Base-by-base conservation (phyloP, 2,888 invertebrate genomes). In the Dysmachus trigonus region DNA sequence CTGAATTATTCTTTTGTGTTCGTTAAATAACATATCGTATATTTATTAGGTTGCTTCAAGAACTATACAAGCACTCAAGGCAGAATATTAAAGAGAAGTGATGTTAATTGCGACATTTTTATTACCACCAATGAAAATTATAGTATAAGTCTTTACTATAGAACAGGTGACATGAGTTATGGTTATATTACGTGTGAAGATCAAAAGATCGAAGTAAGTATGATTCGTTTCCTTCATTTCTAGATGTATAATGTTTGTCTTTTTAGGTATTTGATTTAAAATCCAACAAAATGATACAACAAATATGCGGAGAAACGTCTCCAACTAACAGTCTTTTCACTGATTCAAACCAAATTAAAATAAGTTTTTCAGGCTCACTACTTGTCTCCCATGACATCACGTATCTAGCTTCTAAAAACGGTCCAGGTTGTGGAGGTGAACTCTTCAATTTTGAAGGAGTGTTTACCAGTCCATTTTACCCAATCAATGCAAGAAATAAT, bases 31-130 rank as follows among this genome's bases (percentile, higher is more conserved):
- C n/a, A 47, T 47, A 5, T 47, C 15, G 15, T n/a, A 3, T 47
- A 47, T 47, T n/a, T 47, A n/a, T n/a, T 18, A 95, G 95, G 91
- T n/a, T 96, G 96, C 89, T 93, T 93, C 89, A 93, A 95, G 87
- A 97, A 96, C 89, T 97, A 94, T 89, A 95, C 95, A 0, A 94
- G 93, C 0, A 90, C 93, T 0, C 95, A 95, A 90, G 98, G 97
- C 1, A 93, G 95, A 89, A 93, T 98, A 76, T 92, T 92, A 82
- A 92, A 93, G 10, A 87, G 89, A 10, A 86, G 91, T 86, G 90
- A 90, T 0, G 88, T 89, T 2, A 90, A 93, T 73, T 98, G 98
- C 90, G 93, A 93, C 88, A 93, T 95, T 0, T 93, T 93, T 4
- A 95, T 98, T 35, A 93, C 93, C 15, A 95, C 95, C 0, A 94